Percentiles rank a stretch among this genome's conserved stretches.
These are phyloP conservation scores for Cerceris rybyensis DNA, from an alignment of 2,888 invertebrate species.

Conservation along the genomic window DNA sequence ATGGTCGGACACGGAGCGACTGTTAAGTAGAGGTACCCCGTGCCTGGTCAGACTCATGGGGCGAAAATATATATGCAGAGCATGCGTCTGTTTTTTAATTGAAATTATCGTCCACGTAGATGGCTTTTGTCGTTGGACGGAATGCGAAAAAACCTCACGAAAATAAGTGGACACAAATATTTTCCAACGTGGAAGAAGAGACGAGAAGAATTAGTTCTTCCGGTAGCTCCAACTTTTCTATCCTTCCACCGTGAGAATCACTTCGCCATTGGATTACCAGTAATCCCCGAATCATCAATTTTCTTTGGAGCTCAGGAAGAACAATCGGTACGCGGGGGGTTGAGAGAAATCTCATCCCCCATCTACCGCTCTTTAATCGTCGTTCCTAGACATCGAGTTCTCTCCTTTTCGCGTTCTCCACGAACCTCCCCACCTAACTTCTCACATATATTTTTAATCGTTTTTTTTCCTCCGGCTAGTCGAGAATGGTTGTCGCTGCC, in stretches of 20 bases:
- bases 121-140: too few species aligned
- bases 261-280: slow-evolving; percentile 43
- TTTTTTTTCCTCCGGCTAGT: neutral
- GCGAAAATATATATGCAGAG: too few species aligned
- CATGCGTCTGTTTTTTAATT: too few species aligned
- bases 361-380: slow-evolving; percentile 24
- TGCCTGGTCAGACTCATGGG: neutral
- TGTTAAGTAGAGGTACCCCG: slow-evolving; percentile 1
- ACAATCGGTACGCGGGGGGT: slow-evolving; percentile 34
- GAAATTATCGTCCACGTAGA: too few species aligned
- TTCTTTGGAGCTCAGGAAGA: slow-evolving; percentile 28
- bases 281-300: slow-evolving; percentile 52
- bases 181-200: neutral
- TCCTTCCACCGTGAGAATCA: slow-evolving; percentile 31
- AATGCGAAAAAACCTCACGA: too few species aligned
- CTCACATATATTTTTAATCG: slow-evolving; percentile 49
- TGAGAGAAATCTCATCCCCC: slow-evolving; percentile 13
- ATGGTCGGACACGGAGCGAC: slow-evolving; percentile 6
- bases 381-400: neutral
- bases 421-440: neutral
- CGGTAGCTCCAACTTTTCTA: slow-evolving; percentile 1
- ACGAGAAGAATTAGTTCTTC: neutral
- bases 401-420: neutral
- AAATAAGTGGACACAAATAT: neutral
- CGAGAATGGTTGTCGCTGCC: neutral